A percentile compares a stretch with the other conserved stretches of the same genome.
phyloP scores from a whole-genome alignment of 2,888 invertebrate species.

The Drosophila paranaensis region DNA sequence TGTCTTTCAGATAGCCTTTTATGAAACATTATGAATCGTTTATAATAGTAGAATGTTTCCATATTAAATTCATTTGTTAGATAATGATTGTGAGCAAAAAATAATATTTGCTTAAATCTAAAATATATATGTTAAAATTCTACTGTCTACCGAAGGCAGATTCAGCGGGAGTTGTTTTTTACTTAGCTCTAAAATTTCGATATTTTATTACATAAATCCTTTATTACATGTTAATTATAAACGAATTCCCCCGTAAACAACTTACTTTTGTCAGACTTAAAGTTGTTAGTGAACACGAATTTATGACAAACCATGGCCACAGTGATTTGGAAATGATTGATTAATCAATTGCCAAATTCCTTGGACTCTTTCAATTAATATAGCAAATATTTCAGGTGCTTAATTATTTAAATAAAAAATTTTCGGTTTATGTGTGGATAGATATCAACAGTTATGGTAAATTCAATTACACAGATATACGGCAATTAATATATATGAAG shows the following conservation, averaged over 20 bases:
- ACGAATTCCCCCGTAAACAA: not conserved
- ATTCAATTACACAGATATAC: constrained; percentile 5
- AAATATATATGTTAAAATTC: not conserved
- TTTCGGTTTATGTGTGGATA: not conserved
- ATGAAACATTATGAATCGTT: not conserved
- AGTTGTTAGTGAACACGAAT: not conserved
- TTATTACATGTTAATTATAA: too few relatives aligned
- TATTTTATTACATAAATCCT: not conserved
- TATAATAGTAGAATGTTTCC: too few relatives aligned
- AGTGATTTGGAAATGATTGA: not conserved
- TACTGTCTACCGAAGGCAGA: not conserved
- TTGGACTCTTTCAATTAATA: not conserved
- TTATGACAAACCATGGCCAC: not conserved
- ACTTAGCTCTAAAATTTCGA: not conserved
- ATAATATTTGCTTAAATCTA: not conserved
- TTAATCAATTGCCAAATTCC: not conserved
- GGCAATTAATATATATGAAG: not conserved
- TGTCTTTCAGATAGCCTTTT: not conserved
- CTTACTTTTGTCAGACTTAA: not conserved
- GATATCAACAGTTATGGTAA: constrained; percentile 1
- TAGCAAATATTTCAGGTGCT: not conserved
- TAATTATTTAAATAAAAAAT: not conserved
- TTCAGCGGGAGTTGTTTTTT: not conserved
- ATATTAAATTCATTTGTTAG: too few relatives aligned
- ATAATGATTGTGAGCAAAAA: not conserved